These are phyloP conservation scores for Xylocopa sonorina DNA, from an alignment of 1,140 invertebrate genomes.

Conservation along the genomic window DNA sequence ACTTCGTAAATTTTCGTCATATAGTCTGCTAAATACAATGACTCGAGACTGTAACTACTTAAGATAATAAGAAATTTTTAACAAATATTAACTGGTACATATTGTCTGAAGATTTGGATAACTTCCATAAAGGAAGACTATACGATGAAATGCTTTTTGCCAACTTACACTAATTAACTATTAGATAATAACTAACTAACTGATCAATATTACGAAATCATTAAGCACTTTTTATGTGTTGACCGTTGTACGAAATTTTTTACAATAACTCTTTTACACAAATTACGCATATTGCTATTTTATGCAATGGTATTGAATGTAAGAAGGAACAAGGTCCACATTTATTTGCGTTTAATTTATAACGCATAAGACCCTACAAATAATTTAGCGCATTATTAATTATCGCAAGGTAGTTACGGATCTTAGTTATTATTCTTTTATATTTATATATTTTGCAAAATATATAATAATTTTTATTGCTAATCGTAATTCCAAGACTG, in stretches of 20 bases:
- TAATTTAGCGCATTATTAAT: slow-evolving; percentile 67
- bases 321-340: slow-evolving; percentile 50
- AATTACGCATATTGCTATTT: slow-evolving; percentile 60
- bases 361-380: slow-evolving; percentile 63
- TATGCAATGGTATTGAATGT: slow-evolving; percentile 60
- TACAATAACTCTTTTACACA: slow-evolving; percentile 73
- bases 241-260: slow-evolving; percentile 73
- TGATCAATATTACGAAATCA: slow-evolving; percentile 68
- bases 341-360: slow-evolving; percentile 61
- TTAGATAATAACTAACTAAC: slow-evolving; percentile 71
- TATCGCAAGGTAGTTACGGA: slow-evolving; percentile 71
- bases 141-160: slow-evolving; percentile 73
- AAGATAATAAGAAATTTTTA: slow-evolving; percentile 68
- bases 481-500: slow-evolving; percentile 79
- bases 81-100: slow-evolving; percentile 66
- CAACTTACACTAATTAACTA: slow-evolving; percentile 76
- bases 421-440: slow-evolving; percentile 79
- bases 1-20: slow-evolving; percentile 56
- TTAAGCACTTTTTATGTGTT: slow-evolving; percentile 72
- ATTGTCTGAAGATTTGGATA: slow-evolving; percentile 65
- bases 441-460: slow-evolving; percentile 79
- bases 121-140: slow-evolving; percentile 53
- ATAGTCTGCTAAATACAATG: slow-evolving; percentile 60
- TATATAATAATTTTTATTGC: slow-evolving; percentile 75
- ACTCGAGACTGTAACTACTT: slow-evolving; percentile 71